phyloP scores from a whole-genome alignment of 2,797 vertebrate genomes.

The Staurois parvus region DNA sequence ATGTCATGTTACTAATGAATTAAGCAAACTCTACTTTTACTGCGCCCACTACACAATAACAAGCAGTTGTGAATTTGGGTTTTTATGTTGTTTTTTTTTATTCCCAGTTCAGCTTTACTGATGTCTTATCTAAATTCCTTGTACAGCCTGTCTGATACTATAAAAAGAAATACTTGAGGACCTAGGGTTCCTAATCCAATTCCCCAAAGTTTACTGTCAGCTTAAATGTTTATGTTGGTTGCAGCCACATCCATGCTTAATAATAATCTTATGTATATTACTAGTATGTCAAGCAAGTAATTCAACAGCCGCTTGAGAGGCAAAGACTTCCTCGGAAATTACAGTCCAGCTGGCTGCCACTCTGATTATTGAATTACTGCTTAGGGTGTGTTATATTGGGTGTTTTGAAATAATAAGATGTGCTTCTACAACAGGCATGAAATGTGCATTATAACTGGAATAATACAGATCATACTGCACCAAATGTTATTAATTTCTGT shows the following conservation, averaged over 20 bases:
- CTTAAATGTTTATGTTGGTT: not conserved
- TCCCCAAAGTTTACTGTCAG: not conserved
- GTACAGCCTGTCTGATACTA: not conserved
- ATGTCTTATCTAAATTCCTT: not conserved
- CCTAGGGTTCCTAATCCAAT: not conserved
- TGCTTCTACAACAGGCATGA: conserved; percentile 29
- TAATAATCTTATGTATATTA: conserved; percentile 15
- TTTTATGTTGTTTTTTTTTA: not conserved
- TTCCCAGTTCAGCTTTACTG: not conserved
- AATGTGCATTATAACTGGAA: conserved; percentile 43
- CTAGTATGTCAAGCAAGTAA: not conserved
- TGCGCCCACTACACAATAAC: not conserved
- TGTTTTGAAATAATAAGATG: conserved; percentile 10
- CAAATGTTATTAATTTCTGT: conserved; percentile 19
- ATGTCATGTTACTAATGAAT: no score
- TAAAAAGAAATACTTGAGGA: not conserved
- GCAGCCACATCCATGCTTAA: not conserved
- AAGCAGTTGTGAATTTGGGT: not conserved
- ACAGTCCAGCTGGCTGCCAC: not conserved
- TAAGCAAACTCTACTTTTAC: no score
- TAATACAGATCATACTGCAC: conserved; percentile 27
- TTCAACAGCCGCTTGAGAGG: not conserved
- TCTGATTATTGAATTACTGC: conserved; percentile 42
- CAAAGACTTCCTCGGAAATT: not conserved
- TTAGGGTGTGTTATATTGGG: conserved; percentile 2